Conservation (phyloP, 2,888 invertebrate genomes). For the Chalcis sispes region DNA sequence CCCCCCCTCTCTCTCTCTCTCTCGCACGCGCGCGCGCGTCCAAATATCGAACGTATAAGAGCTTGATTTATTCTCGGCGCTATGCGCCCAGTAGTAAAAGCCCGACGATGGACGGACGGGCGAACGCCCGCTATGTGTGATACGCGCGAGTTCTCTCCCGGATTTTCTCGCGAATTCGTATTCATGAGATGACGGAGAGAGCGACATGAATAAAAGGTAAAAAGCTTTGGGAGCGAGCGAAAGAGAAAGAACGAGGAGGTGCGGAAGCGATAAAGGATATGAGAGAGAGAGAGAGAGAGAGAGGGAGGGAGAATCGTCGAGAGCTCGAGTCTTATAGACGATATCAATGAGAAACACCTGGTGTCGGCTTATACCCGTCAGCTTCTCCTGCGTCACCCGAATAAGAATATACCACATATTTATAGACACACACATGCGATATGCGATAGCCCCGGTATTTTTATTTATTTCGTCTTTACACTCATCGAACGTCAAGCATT, state of each 20-base stretch:
- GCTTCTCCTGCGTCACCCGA: neutral
- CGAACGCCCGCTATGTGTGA: no score
- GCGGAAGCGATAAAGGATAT: neutral
- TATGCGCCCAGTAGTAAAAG: conserved; percentile 42
- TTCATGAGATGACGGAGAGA: conserved; percentile 14
- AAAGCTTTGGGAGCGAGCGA: neutral
- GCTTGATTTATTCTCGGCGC: conserved; percentile 44
- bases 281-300: neutral
- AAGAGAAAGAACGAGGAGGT: neutral
- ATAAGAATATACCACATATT: neutral
- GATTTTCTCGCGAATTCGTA: conserved; percentile 23
- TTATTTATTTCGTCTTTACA: neutral
- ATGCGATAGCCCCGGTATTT: neutral
- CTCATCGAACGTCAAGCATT: no score
- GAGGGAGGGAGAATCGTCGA: neutral
- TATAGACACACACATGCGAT: no score
- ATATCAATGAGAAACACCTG: conserved; percentile 48
- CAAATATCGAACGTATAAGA: neutral
- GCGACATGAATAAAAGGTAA: neutral
- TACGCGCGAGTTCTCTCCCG: no score
- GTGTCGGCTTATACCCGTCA: neutral
- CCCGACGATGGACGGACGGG: neutral
- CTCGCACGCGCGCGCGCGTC: no score
- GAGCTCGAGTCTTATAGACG: neutral
- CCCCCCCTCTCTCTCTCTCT: no score